Evolutionary conservation across 2,797 vertebrate species (phyloP).

Genomic region (Diglossa cyanea): DNA sequence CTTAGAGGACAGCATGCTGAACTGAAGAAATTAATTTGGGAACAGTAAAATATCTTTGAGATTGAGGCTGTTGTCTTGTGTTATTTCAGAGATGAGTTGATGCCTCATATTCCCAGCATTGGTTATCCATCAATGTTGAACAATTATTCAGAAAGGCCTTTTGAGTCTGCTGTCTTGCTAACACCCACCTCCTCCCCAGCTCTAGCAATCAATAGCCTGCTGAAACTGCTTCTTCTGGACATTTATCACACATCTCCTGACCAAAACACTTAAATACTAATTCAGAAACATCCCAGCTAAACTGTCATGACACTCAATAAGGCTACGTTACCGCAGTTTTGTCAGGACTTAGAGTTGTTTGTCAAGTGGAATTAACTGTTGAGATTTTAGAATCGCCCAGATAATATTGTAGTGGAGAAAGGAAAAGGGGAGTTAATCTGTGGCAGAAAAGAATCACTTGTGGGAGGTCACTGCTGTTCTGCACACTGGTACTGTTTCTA

Average conservation of each 20-base stretch:
- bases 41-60: not conserved
- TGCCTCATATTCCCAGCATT: not conserved
- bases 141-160: not conserved
- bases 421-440: not conserved
- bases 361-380: not conserved
- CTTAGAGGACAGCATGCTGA: not conserved
- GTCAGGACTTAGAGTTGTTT: not conserved
- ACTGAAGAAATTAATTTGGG: not conserved
- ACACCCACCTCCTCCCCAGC: not conserved
- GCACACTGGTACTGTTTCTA: not conserved
- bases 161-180: not conserved
- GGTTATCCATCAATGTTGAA: not conserved
- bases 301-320: accelerated
- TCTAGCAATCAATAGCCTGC: not conserved
- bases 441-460: not conserved
- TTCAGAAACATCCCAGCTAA: not conserved
- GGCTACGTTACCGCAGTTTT: not conserved
- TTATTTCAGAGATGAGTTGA: not conserved
- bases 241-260: not conserved
- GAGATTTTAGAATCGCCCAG: not conserved
- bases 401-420: not conserved
- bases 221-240: not conserved
- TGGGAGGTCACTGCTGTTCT: not conserved
- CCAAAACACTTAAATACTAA: not conserved
- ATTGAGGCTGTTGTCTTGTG: not conserved